Evolutionary conservation across 1,140 invertebrate species (phyloP), one percentile per base, ranked within the genome.

Genomic region (Drosophila funebris): DNA sequence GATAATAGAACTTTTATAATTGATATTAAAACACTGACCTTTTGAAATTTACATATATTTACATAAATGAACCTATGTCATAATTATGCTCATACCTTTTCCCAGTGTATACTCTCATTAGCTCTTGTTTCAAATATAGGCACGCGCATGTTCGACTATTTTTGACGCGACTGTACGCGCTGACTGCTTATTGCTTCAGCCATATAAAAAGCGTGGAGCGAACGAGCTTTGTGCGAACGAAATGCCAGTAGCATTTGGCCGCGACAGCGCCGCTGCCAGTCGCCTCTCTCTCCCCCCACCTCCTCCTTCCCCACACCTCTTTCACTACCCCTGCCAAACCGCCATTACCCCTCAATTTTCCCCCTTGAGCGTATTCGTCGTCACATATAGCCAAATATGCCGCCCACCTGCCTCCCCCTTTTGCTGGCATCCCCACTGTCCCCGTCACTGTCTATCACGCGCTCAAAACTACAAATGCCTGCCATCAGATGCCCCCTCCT

Each of bases 231-330:
- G 76, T 79, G 83, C 64, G 75, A 87, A 87, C 78, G 83, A 87
- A 87, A 82, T 87, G 83, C 83, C 78, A 87, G 83, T 88, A 87
- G 83, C 85, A 87, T 79, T 87, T 83, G 78, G 68, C 78, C 71
- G 78, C 78, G 78, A 43, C 54, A 54, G 53, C 77, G 73, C 62
- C 70, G 73, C 63, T 68, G 61, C 53, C 69, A 62, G 67, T 58
- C 69, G 33, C n/a, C 22, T 16, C 9, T 18, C 29, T 18, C 27
- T 41, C 0, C 39, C 1, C 22, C 0, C 39, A 0, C 22, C 29
- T 6, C 20, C 41, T 4, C 27, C 56, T 7, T 39, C n/a, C 33
- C 7, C n/a, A 11, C 24, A n/a, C 18, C 18, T 11, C 48, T n/a
- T 4, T 37, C 13, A 18, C 8, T 8, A 4, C 14, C 48, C 48